phyloP scores from a whole-genome alignment of 2,888 invertebrate genomes.

The Anaspis maculata region DNA sequence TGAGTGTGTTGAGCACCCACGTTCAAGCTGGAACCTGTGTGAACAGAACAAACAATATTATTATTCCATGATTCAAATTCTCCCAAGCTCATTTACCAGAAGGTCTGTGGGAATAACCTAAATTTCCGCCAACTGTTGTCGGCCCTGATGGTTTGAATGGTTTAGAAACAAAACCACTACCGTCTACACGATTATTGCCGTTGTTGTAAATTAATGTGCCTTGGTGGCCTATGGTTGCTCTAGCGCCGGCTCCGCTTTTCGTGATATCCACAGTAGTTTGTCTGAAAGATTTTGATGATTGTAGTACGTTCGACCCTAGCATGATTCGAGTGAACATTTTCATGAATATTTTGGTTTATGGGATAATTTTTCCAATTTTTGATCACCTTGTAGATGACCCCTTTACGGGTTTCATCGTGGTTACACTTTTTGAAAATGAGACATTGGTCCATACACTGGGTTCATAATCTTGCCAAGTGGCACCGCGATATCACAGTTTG shows the following conservation, averaged over 20 bases:
- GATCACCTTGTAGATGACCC: too few species aligned
- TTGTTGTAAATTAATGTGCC: slow-evolving; percentile 24
- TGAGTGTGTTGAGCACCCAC: not conserved
- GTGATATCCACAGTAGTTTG: slow-evolving; percentile 3
- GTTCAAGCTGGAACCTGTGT: not conserved
- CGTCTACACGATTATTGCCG: slow-evolving; percentile 20
- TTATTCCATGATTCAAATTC: not conserved
- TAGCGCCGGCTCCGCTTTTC: slow-evolving; percentile 3
- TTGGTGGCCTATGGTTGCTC: slow-evolving; percentile 16
- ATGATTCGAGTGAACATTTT: too few species aligned
- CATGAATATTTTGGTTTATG: too few species aligned
- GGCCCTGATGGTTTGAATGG: slow-evolving; percentile 23
- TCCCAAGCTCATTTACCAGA: slow-evolving; percentile 22
- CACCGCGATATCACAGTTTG: too few species aligned
- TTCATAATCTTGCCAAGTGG: too few species aligned
- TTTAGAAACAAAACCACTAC: slow-evolving; percentile 22
- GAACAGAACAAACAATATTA: not conserved
- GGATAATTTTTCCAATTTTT: too few species aligned
- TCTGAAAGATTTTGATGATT: too few species aligned
- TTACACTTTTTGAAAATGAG: too few species aligned
- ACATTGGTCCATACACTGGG: too few species aligned
- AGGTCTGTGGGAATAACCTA: slow-evolving; percentile 24
- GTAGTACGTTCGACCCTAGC: slow-evolving; percentile 16
- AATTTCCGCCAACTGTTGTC: slow-evolving; percentile 21
- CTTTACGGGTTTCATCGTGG: too few species aligned